phyloP scores from a whole-genome alignment of 2,113 vertebrate species.

The Bombycilla garrulus region DNA sequence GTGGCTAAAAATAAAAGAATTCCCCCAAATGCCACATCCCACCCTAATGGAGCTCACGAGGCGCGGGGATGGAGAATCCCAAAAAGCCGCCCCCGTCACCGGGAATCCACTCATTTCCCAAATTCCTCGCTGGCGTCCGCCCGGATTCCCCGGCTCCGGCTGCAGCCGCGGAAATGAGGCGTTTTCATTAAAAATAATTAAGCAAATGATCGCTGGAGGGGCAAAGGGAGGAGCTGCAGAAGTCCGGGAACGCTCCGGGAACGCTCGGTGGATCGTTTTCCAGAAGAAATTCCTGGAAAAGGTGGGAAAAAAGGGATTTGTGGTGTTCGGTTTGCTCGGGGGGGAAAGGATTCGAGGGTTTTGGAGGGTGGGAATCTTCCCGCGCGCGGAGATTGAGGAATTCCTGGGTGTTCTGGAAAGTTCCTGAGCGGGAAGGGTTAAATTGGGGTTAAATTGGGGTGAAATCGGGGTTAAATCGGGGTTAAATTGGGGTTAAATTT shows the following conservation, averaged over 20 bases:
- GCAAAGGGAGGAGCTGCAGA: neutral
- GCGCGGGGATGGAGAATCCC: neutral
- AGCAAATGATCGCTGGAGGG: neutral
- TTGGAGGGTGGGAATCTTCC: neutral
- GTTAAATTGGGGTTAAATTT: no score
- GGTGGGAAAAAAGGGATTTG: accelerated
- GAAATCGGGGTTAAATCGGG: no score
- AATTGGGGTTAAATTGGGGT: no score
- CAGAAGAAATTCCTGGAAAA: neutral
- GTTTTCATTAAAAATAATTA: constrained; percentile 16
- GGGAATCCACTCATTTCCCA: neutral
- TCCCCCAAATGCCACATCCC: neutral
- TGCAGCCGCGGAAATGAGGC: neutral
- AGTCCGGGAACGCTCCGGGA: neutral
- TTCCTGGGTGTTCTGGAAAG: neutral
- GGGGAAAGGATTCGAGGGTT: neutral
- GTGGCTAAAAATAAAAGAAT: neutral
- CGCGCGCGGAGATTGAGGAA: accelerated
- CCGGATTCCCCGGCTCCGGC: neutral
- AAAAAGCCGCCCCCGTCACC: neutral
- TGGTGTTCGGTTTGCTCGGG: accelerated
- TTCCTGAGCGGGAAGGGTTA: no score
- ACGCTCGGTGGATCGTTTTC: neutral
- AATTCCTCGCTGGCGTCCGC: constrained; percentile 9
- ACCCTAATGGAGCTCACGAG: neutral